phyloP scores from a whole-genome alignment of 2,888 invertebrate genomes.

The Syrphus vitripennis region DNA sequence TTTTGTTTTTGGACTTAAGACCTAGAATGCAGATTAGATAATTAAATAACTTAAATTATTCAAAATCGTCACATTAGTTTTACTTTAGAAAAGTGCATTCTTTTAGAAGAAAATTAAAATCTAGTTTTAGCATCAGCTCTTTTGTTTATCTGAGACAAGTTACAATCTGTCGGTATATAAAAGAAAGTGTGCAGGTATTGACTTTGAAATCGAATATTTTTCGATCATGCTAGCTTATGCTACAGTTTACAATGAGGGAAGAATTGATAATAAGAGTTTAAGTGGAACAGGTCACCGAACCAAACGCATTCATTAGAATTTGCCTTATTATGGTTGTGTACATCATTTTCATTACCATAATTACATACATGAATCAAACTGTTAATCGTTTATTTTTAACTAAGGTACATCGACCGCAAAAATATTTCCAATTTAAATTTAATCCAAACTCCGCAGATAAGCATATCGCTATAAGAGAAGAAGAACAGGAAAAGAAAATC shows the following conservation, averaged over 20 bases:
- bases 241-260: too few species aligned
- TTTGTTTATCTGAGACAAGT: background rate
- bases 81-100: background rate
- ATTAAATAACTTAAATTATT: background rate
- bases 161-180: background rate
- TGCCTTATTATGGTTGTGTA: too few species aligned
- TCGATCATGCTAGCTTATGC: too few species aligned
- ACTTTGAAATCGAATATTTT: background rate
- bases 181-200: too few species aligned
- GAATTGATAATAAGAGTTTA: too few species aligned
- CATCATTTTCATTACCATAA: too few species aligned
- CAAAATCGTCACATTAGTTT: background rate
- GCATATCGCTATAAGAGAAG: background rate
- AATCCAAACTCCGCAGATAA: background rate
- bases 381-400: background rate
- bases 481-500: background rate
- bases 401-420: background rate
- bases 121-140: background rate
- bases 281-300: too few species aligned
- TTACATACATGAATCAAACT: background rate
- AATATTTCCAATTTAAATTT: conserved; percentile 6
- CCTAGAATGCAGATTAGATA: background rate
- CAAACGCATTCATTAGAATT: too few species aligned
- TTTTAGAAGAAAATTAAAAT: background rate
- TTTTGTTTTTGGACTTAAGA: background rate